Base-by-base conservation (phyloP, 2,797 vertebrate species). In the Varecia variegata region DNA sequence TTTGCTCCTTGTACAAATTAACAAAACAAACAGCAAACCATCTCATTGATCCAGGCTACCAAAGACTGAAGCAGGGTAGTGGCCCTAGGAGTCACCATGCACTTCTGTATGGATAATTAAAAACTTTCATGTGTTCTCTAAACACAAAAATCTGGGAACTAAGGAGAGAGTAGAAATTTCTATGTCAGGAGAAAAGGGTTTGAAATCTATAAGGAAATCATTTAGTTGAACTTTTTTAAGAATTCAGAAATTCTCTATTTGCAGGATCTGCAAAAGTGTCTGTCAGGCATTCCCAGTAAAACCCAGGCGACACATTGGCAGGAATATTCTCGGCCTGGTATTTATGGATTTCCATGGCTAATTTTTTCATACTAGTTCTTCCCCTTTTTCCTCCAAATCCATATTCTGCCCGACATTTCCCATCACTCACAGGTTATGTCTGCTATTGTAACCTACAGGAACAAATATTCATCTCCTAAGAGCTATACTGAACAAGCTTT, bases 401-500 rank as follows among this genome's bases (percentile, higher is more conserved):
- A 88, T 52, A 96, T 95, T 94, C 97, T 56, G 68, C 83, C 85
- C 32, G 5, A 77, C 96, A 93, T 79, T 81, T 68, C 85, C 96
- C 94, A 90, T 92, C 95, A 67, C 95, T 94, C 96, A 79, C 50
- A 74, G 74, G 87, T 83, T 90, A 94, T 65, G 91, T 79, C 86
- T 82, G 90, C 97, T 85, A 93, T 80, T 97, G 87, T 96, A 95
- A 94, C 96, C 93, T 88, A 95, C 91, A 62, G 0, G 97, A 90
- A 86, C 95, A 96, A 95, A 97, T 97, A 97, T 90, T 96, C 97
- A 92, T 93, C 94, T 93, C 81, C 94, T 90, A 88, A 94, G 94
- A 97, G 93, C 89, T 84, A 50, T 62, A 83, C 93, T 5, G 83
- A 94, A 90, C 76, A 70, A 94, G 97, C 47, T 93, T 79, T 96